Base-by-base conservation (phyloP, 2,113 vertebrate species). In the Athene noctua region DNA sequence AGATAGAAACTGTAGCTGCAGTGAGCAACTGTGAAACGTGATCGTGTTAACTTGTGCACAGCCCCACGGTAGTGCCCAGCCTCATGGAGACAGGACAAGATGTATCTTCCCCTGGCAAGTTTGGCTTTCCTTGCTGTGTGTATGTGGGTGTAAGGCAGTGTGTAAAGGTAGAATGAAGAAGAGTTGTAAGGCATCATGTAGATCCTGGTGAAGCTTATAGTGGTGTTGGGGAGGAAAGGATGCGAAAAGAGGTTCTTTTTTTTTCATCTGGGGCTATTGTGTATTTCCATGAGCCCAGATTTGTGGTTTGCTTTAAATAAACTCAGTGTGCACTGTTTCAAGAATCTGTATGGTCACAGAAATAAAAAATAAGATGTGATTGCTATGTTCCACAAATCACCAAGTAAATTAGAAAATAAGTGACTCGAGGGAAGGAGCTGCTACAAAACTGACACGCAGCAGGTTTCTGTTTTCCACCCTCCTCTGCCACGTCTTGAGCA, bases 341-440 rank as follows among this genome's bases (percentile, higher is more conserved):
- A 49, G 67, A 21, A 29, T 61, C 79, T 75, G 5, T 52, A 19
- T 44, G 18, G 67, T 44, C 66, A n/a, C 21, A 86, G 23, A 63
- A 90, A 54, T 88, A 58, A 86, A 74, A 88, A 62, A 51, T 51
- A 92, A 79, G 8, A n/a, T n/a, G 80, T 26, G 66, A 70, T 81
- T 23, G 4, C 40, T 58, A 27, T 58, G 67, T 81, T 93, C 94
- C 15, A 5, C 71, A 93, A 73, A 54, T 83, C 92, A 72, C 40
- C 57, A 38, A n/a, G 21, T 61, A 79, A 71, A 66, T 62, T 44
- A 54, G 59, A 92, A 91, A 85, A 66, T 40, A 79, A 93, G 52
- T 70, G 10, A 67, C 78, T 70, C 0, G 0, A 74, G 62, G 49
- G 42, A 58, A 90, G 52, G 81, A 20, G n/a, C 68, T 86, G 63